Conservation (phyloP, 2,797 vertebrate genomes). For the Eurystomus glaucurus region DNA sequence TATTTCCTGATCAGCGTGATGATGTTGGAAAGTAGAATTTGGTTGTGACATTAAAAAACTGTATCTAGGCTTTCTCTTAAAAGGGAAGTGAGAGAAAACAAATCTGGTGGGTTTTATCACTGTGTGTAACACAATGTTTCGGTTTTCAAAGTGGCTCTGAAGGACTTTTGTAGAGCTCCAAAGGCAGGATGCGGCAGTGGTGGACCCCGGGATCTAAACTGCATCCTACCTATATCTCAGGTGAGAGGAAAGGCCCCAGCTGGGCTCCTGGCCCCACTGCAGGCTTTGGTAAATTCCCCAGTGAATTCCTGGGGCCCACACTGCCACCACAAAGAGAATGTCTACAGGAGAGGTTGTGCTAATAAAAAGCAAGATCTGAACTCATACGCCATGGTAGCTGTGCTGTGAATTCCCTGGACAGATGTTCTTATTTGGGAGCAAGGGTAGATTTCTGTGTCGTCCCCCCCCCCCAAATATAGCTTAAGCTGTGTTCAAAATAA, state of each 20-base stretch:
- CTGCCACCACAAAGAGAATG: background rate
- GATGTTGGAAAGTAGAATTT: background rate
- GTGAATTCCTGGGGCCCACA: background rate
- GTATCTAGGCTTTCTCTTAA: background rate
- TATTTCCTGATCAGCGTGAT: background rate
- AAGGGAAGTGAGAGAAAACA: background rate
- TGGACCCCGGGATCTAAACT: background rate
- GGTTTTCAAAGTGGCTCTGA: background rate
- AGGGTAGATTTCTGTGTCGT: background rate
- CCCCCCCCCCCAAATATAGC: background rate
- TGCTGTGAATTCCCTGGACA: background rate
- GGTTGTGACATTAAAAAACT: background rate
- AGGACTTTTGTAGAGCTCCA: background rate
- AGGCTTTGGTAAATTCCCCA: background rate
- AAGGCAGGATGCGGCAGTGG: background rate
- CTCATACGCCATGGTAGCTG: fast-evolving
- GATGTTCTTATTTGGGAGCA: background rate
- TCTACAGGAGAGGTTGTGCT: background rate
- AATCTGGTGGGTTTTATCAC: background rate
- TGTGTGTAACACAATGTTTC: background rate
- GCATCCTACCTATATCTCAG: background rate
- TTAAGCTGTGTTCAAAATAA: slow-evolving; percentile 37
- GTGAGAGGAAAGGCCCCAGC: background rate
- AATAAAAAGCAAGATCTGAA: background rate
- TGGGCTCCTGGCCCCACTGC: background rate